phyloP scores from a whole-genome alignment of 1,140 invertebrate genomes.

The Saccostrea echinata region DNA sequence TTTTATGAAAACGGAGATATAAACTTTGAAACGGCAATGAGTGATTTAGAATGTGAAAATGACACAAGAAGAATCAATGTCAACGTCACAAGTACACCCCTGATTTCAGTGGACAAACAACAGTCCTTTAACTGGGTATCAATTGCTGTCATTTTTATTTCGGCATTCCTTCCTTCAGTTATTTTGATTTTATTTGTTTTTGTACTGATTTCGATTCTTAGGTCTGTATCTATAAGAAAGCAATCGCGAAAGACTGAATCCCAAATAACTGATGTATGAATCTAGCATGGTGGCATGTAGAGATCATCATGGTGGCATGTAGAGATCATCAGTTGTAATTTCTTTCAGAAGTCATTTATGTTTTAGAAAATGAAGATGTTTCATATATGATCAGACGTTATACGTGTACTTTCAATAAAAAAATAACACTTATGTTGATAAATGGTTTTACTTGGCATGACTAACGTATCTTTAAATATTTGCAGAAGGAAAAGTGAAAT shows the following conservation, averaged over 20 bases:
- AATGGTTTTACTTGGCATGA: too few species aligned
- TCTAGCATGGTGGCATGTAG: too few species aligned
- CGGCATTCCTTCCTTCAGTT: background rate
- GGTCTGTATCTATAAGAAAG: background rate
- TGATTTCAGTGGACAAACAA: background rate
- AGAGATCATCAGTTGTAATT: too few species aligned
- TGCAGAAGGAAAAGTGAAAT: too few species aligned
- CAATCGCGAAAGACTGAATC: background rate
- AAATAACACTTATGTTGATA: too few species aligned
- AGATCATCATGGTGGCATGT: too few species aligned
- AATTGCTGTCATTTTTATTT: background rate
- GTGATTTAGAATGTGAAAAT: background rate
- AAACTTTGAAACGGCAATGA: slow-evolving; percentile 3
- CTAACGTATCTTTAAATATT: too few species aligned
- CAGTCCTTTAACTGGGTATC: background rate
- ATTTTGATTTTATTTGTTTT: background rate
- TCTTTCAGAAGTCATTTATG: too few species aligned
- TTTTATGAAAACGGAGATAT: background rate
- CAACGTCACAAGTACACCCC: background rate
- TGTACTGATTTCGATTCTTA: background rate
- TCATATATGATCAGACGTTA: too few species aligned
- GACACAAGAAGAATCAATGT: background rate
- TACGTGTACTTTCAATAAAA: too few species aligned
- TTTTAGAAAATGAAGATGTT: too few species aligned
- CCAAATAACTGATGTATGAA: background rate